Evolutionary conservation across 2,113 vertebrate species (phyloP), one percentile per base, ranked within the genome.

Genomic region (Lanius collurio): DNA sequence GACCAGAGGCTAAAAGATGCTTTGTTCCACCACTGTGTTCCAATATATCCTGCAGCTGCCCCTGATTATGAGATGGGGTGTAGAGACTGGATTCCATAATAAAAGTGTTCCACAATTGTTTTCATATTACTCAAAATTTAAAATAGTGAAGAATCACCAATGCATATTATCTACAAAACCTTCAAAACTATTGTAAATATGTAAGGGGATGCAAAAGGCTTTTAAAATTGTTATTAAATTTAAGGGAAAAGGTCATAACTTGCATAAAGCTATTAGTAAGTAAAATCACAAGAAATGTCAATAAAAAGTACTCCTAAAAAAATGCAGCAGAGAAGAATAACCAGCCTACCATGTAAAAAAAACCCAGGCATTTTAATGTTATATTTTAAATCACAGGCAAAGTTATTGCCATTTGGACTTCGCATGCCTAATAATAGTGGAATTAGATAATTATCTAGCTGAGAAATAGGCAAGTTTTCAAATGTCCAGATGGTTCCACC

Each of bases 401-500:
- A 92, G 64, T 90, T 84, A 71, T 56, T 95, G 60, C 73, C 87
- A 5, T 90, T 96, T 94, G 53, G 90, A 94, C 49, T 83, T 93
- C 2, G 2, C 83, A 93, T 87, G 76, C 73, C 88, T 95, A 95
- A 96, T 94, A 96, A 96, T 93, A 97, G 83, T 87, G 86, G 90
- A 96, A 96, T 96, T 94, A 94, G 88, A 93, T 93, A 96, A 97
- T 95, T 96, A 95, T 87, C 95, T 96, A 96, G 81, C 86, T 68
- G 82, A 93, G 95, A 97, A 95, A 96, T 95, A 95, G 92, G 94
- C 96, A 96, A 97, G 86, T 96, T 96, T 96, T 96, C 95, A 96
- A 97, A 96, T 92, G 96, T 90, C 94, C 96, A 97, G 95, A 97
- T 97, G 96, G 96, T 96, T 95, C 92, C 37, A 96, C 94, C 94